Conservation (phyloP, 64 coral and sea anemone genomes). For the Cladopsammia gracilis region DNA sequence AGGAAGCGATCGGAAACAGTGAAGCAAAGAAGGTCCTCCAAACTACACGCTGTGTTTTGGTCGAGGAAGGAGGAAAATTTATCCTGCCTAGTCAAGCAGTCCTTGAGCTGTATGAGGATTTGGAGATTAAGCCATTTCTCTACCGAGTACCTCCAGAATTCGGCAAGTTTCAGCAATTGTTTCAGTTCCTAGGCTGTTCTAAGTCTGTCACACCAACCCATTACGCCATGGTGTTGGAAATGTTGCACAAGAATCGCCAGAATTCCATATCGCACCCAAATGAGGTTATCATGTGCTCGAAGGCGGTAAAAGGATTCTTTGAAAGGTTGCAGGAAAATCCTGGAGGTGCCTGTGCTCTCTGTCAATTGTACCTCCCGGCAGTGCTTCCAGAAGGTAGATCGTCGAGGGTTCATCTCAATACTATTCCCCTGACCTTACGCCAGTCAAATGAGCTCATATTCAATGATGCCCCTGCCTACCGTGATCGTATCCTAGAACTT, state of each 20-base stretch:
- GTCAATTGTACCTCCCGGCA: slow-evolving; percentile 1
- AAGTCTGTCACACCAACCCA: slow-evolving; percentile 6
- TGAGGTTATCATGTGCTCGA: slow-evolving; percentile 6
- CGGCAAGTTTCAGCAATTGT: background rate
- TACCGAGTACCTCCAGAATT: no score
- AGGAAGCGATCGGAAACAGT: background rate
- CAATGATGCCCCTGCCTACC: slow-evolving; percentile 47
- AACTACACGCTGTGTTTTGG: slow-evolving; percentile 20
- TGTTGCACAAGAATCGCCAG: slow-evolving; percentile 2
- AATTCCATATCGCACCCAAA: slow-evolving; percentile 20
- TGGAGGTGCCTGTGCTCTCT: background rate
- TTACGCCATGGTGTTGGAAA: no score
- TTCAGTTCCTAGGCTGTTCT: slow-evolving; percentile 45
- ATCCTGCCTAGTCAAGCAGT: slow-evolving; percentile 32
- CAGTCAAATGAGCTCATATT: slow-evolving; percentile 46
- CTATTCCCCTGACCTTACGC: slow-evolving; percentile 5
- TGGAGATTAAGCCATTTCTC: slow-evolving; percentile 64
- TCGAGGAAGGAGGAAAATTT: slow-evolving; percentile 26
- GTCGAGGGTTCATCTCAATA: background rate
- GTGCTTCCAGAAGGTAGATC: background rate
- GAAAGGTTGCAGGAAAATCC: background rate
- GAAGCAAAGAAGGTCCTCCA: background rate
- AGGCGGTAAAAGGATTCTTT: slow-evolving; percentile 55
- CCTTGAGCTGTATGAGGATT: no score
- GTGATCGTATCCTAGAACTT: slow-evolving; percentile 45